phyloP scores from a whole-genome alignment of 2,797 vertebrate species.

The Mormyrus proboscirostris region DNA sequence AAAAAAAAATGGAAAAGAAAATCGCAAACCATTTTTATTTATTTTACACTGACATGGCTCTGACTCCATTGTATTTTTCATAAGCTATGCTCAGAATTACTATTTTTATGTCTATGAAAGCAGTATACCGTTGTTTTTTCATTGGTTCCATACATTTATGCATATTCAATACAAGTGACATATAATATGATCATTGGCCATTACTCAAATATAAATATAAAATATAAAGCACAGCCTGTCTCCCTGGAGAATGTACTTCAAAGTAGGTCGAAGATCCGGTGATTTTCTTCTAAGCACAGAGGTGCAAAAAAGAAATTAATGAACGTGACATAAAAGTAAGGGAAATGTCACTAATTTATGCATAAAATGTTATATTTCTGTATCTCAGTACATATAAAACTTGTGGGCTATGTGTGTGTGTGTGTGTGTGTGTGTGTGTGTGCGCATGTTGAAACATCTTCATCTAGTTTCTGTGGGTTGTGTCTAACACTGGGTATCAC shows the following conservation, averaged over 20 bases:
- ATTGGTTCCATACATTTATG: neutral
- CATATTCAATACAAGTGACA: slow-evolving; percentile 2
- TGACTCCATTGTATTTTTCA: neutral
- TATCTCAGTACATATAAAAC: slow-evolving; percentile 2
- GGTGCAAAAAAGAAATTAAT: slow-evolving; percentile 5
- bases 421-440: neutral
- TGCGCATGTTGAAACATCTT: neutral
- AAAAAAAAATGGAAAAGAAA: neutral
- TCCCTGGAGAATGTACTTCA: slow-evolving; percentile 8
- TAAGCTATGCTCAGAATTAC: neutral
- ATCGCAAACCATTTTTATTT: neutral
- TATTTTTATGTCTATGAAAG: neutral
- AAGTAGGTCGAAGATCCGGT: neutral
- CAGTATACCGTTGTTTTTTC: neutral
- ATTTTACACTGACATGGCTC: neutral
- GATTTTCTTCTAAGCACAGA: slow-evolving; percentile 8
- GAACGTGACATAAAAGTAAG: slow-evolving; percentile 2
- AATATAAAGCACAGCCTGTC: neutral
- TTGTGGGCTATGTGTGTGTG: neutral
- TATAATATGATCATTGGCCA: slow-evolving; percentile 10
- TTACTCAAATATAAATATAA: slow-evolving; percentile 6
- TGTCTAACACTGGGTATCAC: neutral
- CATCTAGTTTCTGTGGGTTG: neutral
- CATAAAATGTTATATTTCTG: slow-evolving; percentile 6
- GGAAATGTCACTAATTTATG: slow-evolving; percentile 11